These are phyloP conservation scores for Melipona quadrifasciata DNA, from an alignment of 1,140 invertebrate genomes.

Conservation along the genomic window DNA sequence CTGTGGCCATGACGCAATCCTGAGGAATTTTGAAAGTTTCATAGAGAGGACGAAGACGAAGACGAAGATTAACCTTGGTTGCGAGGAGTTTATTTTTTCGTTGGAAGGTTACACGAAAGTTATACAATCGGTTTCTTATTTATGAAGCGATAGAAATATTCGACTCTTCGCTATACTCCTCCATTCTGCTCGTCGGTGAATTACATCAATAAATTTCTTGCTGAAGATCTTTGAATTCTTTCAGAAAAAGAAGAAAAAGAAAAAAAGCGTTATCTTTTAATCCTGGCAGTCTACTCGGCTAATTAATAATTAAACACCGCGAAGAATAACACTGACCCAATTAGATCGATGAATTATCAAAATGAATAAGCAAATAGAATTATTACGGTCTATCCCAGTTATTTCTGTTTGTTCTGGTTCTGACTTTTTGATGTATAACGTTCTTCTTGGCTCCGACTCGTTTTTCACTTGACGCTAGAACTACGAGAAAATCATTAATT, in stretches of 20 bases:
- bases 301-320: slow-evolving; percentile 11
- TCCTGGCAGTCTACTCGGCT: not conserved
- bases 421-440: slow-evolving; percentile 5
- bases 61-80: slow-evolving; percentile 51
- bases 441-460: not conserved
- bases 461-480: not conserved
- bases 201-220: too few species aligned
- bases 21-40: slow-evolving; percentile 60
- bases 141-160: not conserved
- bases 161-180: not conserved
- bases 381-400: not conserved
- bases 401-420: not conserved
- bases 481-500: too few species aligned
- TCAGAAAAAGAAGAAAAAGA: too few species aligned
- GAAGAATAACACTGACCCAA: slow-evolving; percentile 5
- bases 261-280: not conserved
- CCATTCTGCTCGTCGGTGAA: not conserved
- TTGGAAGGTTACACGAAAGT: slow-evolving; percentile 26
- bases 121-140: slow-evolving; percentile 35
- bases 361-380: not conserved
- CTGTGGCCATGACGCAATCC: slow-evolving; percentile 31
- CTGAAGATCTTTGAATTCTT: too few species aligned
- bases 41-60: slow-evolving; percentile 39
- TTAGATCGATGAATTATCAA: slow-evolving; percentile 4
- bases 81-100: not conserved